These are phyloP conservation scores for Pantherophis vulpinus DNA, from an alignment of 2,797 vertebrate genomes.

Conservation along the genomic window DNA sequence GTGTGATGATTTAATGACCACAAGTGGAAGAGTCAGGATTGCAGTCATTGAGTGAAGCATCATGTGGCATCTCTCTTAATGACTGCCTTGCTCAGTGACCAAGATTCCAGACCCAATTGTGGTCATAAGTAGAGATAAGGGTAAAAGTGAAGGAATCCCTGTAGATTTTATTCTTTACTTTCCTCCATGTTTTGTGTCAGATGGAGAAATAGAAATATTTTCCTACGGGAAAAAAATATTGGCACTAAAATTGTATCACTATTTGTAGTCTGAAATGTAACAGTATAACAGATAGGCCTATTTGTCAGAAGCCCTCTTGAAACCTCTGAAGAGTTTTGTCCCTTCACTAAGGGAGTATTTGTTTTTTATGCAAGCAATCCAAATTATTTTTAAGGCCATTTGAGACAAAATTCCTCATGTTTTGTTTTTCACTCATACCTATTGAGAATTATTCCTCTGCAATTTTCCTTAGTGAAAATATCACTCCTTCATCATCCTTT, in stretches of 20 bases:
- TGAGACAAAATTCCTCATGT: background rate
- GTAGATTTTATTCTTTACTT: background rate
- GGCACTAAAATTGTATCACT: background rate
- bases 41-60: background rate
- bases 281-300: background rate
- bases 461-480: background rate
- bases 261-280: background rate
- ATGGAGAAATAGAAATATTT: background rate
- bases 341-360: slow-evolving; percentile 32
- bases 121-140: background rate
- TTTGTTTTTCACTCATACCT: background rate
- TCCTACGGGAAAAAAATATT: background rate
- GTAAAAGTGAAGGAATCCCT: background rate
- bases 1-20: background rate
- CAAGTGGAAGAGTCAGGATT: background rate
- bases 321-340: slow-evolving; percentile 28
- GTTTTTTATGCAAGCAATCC: background rate
- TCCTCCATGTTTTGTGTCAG: background rate
- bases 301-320: background rate
- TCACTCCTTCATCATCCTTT: slow-evolving; percentile 29
- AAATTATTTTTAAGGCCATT: background rate
- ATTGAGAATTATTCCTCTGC: background rate
- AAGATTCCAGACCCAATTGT: background rate
- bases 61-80: background rate
- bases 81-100: background rate